Conservation (phyloP, 2,888 invertebrate genomes). For the Stenoptilia bipunctidactyla region DNA sequence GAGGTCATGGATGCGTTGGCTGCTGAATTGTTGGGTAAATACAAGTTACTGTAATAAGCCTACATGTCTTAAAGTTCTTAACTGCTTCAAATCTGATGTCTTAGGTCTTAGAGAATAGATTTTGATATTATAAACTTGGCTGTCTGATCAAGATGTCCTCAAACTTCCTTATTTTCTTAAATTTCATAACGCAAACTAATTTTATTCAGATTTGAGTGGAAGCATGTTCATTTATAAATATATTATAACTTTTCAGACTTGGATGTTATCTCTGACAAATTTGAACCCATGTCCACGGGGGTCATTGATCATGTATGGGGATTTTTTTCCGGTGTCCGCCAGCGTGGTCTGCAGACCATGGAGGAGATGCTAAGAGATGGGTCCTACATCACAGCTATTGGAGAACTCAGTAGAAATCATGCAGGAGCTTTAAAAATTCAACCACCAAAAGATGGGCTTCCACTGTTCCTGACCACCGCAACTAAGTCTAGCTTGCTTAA, state of each 20-base stretch:
- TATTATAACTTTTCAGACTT: conserved; percentile 64
- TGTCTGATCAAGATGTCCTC: too few species aligned
- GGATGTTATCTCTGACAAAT: conserved; percentile 86
- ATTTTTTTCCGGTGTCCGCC: conserved; percentile 85
- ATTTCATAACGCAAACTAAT: too few species aligned
- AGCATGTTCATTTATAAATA: too few species aligned
- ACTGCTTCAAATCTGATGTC: too few species aligned
- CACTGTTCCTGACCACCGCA: conserved; percentile 84
- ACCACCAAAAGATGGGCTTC: conserved; percentile 78
- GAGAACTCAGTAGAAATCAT: conserved; percentile 77
- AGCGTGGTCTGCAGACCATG: conserved; percentile 87
- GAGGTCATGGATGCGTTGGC: conserved; percentile 83
- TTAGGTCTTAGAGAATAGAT: too few species aligned
- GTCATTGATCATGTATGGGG: conserved; percentile 87
- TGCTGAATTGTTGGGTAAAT: conserved; percentile 75
- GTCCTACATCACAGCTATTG: conserved; percentile 83
- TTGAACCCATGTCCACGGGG: conserved; percentile 81
- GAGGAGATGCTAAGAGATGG: conserved; percentile 89
- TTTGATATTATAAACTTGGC: too few species aligned
- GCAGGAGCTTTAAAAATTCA: conserved; percentile 77
- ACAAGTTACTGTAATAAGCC: too few species aligned
- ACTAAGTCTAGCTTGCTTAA: conserved; percentile 81
- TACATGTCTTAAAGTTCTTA: too few species aligned
- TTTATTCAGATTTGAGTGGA: too few species aligned
- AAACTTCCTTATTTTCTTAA: too few species aligned